A percentile compares a stretch with the other conserved stretches of the same genome.
Conservation (phyloP, 2,113 vertebrate genomes). For the Percopsis transmontana region DNA sequence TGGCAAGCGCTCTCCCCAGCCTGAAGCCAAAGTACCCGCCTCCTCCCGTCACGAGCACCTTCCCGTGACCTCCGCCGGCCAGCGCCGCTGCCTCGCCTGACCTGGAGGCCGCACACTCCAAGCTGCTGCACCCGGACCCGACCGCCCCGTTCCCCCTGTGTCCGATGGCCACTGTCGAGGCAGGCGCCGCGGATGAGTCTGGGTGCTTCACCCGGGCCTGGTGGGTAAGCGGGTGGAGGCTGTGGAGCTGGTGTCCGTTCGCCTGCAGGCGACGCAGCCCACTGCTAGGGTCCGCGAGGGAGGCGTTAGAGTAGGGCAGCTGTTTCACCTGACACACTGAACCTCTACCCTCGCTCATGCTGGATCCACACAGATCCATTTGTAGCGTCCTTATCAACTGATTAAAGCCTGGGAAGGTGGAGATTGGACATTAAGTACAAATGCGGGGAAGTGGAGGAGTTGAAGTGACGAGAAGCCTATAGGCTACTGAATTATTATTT, state of each 20-base stretch:
- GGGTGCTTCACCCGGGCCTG: slow-evolving; percentile 53
- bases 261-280: slow-evolving; percentile 50
- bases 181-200: neutral
- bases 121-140: slow-evolving; percentile 45
- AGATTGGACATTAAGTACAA: neutral
- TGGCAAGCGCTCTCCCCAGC: slow-evolving; percentile 82
- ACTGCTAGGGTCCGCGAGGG: neutral
- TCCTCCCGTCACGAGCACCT: slow-evolving; percentile 88
- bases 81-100: slow-evolving; percentile 14
- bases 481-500: no score
- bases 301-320: slow-evolving; percentile 43
- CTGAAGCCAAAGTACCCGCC: slow-evolving; percentile 90
- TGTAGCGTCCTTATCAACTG: neutral
- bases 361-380: slow-evolving; percentile 63
- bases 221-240: slow-evolving; percentile 24
- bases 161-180: slow-evolving; percentile 14
- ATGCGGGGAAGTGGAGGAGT: no score
- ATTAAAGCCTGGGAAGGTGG: slow-evolving; percentile 5
- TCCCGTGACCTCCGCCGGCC: slow-evolving; percentile 48
- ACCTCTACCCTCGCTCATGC: slow-evolving; percentile 50
- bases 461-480: no score
- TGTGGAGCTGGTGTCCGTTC: slow-evolving; percentile 31
- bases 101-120: slow-evolving; percentile 40
- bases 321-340: slow-evolving; percentile 64
- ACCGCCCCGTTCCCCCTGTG: slow-evolving; percentile 55